Percentiles rank a stretch among this genome's conserved stretches.
Evolutionary conservation across 2,888 invertebrate species (phyloP).

Genomic region (Tineola bisselliella): DNA sequence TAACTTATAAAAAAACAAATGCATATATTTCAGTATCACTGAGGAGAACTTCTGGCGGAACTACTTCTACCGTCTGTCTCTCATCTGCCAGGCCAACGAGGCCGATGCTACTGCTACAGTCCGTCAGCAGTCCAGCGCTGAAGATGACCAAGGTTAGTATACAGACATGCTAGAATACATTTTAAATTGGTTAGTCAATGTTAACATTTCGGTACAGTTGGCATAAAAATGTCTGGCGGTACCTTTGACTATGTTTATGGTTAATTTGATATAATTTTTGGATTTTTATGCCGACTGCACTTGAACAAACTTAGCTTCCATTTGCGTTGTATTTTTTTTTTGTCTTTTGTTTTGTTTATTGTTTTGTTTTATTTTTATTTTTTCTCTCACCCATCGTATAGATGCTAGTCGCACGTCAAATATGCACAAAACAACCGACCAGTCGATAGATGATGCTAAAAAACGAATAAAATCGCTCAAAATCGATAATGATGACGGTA

Average conservation of each 20-base stretch:
- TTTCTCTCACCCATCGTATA: constrained; percentile 10
- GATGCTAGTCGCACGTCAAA: background rate
- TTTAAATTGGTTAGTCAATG: background rate
- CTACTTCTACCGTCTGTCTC: constrained; percentile 98
- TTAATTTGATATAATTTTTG: too few species aligned
- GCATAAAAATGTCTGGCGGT: too few species aligned
- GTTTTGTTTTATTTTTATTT: constrained; percentile 11
- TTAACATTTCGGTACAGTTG: background rate
- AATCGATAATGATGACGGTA: constrained; percentile 62
- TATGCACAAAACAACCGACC: constrained; percentile 35
- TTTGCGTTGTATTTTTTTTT: background rate
- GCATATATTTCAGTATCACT: constrained; percentile 75
- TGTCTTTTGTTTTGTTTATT: constrained; percentile 15
- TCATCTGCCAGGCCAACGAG: constrained; percentile 97
- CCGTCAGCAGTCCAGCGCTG: constrained; percentile 56
- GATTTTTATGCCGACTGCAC: too few species aligned
- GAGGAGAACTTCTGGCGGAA: constrained; percentile 99
- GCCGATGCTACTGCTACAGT: constrained; percentile 68
- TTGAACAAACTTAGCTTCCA: too few species aligned
- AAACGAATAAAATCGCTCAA: constrained; percentile 56
- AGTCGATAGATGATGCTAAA: constrained; percentile 56
- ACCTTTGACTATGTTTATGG: too few species aligned
- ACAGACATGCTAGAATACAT: background rate
- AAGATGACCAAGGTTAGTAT: constrained; percentile 66
- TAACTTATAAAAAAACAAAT: background rate